Percentiles rank a stretch among this genome's conserved stretches.
Evolutionary conservation across 2,797 vertebrate genomes (phyloP).

Genomic region (Craterocephalus amniculus): DNA sequence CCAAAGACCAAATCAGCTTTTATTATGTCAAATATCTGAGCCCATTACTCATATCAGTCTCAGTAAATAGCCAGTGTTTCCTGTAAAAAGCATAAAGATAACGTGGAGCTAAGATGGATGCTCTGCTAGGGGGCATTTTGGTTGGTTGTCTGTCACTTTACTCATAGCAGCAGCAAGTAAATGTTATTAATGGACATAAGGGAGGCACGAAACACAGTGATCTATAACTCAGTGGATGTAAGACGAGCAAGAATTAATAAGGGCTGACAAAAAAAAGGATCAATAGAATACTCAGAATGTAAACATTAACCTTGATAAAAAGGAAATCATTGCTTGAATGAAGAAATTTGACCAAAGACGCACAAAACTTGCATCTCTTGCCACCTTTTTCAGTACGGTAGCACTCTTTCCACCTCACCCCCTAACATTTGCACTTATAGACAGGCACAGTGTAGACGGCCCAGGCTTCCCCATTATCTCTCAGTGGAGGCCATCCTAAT

Average conservation of each 20-base stretch:
- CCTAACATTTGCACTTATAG: not conserved
- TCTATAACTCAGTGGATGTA: slow-evolving; percentile 59
- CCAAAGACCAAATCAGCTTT: not conserved
- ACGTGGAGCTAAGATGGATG: slow-evolving; percentile 60
- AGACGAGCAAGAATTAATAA: slow-evolving; percentile 47
- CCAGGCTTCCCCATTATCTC: slow-evolving; percentile 72
- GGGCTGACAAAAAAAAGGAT: slow-evolving; percentile 22
- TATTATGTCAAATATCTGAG: not conserved
- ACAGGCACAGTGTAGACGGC: slow-evolving; percentile 34
- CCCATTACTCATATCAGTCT: slow-evolving; percentile 17
- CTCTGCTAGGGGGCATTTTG: slow-evolving; percentile 60
- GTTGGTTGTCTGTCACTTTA: slow-evolving; percentile 64
- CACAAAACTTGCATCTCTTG: slow-evolving; percentile 40
- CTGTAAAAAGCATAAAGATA: slow-evolving; percentile 46
- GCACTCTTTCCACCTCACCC: not conserved
- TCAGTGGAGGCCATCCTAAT: slow-evolving; percentile 68
- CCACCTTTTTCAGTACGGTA: slow-evolving; percentile 20
- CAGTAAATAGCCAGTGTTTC: slow-evolving; percentile 54
- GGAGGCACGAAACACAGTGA: slow-evolving; percentile 67
- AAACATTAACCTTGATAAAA: slow-evolving; percentile 28
- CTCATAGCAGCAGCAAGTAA: slow-evolving; percentile 62
- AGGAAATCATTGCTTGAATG: slow-evolving; percentile 19
- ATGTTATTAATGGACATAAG: slow-evolving; percentile 71
- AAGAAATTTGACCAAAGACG: slow-evolving; percentile 2
- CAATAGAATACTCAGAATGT: not conserved